These are phyloP conservation scores for Heterotis niloticus DNA, from an alignment of 2,113 vertebrate species.

Conservation along the genomic window DNA sequence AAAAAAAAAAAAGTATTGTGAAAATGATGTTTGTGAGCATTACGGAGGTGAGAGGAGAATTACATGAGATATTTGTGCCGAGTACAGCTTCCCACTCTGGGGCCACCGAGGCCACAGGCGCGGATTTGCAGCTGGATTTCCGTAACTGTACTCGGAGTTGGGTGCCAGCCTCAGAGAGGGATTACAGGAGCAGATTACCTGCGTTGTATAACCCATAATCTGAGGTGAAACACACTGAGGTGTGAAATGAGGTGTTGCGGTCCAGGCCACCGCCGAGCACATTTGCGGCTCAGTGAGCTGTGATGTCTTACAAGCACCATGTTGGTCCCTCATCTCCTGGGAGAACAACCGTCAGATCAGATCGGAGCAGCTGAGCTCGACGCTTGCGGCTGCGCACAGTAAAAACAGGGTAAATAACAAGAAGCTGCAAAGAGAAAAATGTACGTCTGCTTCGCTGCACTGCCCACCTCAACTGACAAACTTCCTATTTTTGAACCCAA, in stretches of 20 bases:
- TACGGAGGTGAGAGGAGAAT: no score
- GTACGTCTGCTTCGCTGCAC: background rate
- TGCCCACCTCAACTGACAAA: background rate
- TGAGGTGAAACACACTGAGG: background rate
- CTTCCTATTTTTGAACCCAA: background rate
- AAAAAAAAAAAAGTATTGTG: background rate
- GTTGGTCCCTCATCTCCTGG: background rate
- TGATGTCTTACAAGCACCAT: background rate
- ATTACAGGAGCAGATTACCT: background rate
- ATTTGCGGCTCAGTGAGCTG: constrained; percentile 1
- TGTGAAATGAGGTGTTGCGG: background rate
- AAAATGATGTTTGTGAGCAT: no score
- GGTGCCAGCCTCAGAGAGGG: background rate
- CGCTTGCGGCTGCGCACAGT: background rate
- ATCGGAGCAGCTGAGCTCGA: background rate
- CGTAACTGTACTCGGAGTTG: background rate
- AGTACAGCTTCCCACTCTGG: background rate
- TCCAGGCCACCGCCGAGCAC: background rate
- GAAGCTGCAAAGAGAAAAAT: background rate
- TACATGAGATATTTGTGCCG: no score
- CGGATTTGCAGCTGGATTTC: background rate
- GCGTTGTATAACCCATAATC: background rate
- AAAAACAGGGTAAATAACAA: background rate
- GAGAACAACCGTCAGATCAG: constrained; percentile 7
- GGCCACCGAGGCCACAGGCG: background rate